Evolutionary conservation across 2,888 invertebrate genomes (phyloP), one percentile per base, ranked within the genome.

Genomic region (Crepidodera aurea): DNA sequence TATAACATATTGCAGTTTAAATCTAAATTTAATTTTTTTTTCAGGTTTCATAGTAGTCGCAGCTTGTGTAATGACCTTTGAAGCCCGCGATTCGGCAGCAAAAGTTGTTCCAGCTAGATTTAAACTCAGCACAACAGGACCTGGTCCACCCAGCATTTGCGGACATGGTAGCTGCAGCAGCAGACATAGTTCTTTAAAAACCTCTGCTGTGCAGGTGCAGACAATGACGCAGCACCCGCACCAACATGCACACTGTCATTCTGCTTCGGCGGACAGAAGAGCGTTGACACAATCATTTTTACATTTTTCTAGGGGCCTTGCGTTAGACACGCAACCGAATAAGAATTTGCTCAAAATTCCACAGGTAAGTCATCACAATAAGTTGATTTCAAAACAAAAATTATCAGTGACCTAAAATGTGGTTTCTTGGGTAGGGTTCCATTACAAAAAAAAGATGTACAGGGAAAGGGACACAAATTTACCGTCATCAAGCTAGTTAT

Each of bases 1-100:
- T n/a, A n/a, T n/a, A n/a, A n/a, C n/a, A n/a, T n/a, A n/a, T n/a
- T n/a, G n/a, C n/a, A n/a, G n/a, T n/a, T n/a, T n/a, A n/a, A n/a
- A n/a, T n/a, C n/a, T n/a, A n/a, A n/a, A n/a, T n/a, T n/a, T n/a
- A n/a, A n/a, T n/a, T n/a, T n/a, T n/a, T 18, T 60, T 69, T 75
- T 1, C 76, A 93, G 92, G 94, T 34, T 98, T 98, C 79, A 94
- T 96, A 70, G 93, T 98, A 37, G 97, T 98, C 16, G 95, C 97
- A 25, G 96, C 97, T 0, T 97, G 97, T 78, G 98, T 98, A 54
- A 95, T 98, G 92, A 98, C 97, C n/a, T 96, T 98, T 78, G 98
- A 98, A 78, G 95, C 96, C 0, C 87, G 97, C 1, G 98, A 98
- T 81, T 94, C 94, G 65, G 94, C 97, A 0, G 94, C 96, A 1